Evolutionary conservation across 2,888 invertebrate species (phyloP).

Genomic region (Cosmorhoe ocellata): DNA sequence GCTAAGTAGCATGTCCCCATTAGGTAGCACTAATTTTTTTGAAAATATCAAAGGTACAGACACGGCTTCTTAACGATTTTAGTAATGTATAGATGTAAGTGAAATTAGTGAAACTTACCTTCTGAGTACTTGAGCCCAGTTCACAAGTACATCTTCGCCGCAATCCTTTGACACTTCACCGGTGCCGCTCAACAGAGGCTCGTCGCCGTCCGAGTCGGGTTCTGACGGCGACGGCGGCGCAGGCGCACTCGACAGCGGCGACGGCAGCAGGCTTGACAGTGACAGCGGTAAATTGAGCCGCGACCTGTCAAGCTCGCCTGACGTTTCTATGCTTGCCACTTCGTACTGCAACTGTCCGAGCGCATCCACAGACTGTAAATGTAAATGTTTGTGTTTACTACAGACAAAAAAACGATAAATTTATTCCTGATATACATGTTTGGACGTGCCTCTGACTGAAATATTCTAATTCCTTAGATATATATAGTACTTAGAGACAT

Average conservation of each 20-base stretch:
- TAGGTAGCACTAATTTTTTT: too few species aligned
- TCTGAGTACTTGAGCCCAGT: constrained; percentile 94
- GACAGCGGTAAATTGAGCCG: constrained; percentile 88
- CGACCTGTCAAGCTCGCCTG: constrained; percentile 89
- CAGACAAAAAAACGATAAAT: too few species aligned
- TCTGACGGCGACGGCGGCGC: constrained; percentile 90
- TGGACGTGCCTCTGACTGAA: too few species aligned
- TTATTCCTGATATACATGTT: too few species aligned
- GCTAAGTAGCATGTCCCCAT: too few species aligned
- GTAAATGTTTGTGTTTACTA: not conserved
- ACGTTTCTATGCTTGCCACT: constrained; percentile 89
- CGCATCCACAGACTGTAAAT: constrained; percentile 81
- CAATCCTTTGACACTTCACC: constrained; percentile 98
- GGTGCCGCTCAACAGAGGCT: constrained; percentile 98
- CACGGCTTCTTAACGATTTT: too few species aligned
- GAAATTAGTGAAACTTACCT: too few species aligned
- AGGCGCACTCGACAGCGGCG: constrained; percentile 87
- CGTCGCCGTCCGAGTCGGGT: constrained; percentile 93
- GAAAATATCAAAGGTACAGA: too few species aligned
- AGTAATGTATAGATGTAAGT: too few species aligned
- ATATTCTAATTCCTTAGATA: too few species aligned
- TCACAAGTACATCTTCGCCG: constrained; percentile 94
- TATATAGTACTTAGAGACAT: too few species aligned
- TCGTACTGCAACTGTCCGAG: constrained; percentile 86
- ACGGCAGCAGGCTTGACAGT: constrained; percentile 87